Conservation (phyloP, 2,113 vertebrate species). For the Planiliza haematocheilus region DNA sequence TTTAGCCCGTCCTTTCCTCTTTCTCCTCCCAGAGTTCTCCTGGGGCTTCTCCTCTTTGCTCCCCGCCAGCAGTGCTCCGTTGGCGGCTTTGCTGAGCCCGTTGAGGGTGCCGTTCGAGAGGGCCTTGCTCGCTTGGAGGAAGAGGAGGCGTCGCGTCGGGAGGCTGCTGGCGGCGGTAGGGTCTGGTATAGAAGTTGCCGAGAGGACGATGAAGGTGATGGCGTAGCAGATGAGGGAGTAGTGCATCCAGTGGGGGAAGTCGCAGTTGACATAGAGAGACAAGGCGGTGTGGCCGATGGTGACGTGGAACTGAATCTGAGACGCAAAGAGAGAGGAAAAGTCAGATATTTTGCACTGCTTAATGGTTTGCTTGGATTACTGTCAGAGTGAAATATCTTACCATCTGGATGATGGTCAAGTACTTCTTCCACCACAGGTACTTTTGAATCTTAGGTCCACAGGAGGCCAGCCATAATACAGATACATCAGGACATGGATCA, state of each 20-base stretch:
- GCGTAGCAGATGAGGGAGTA: slow-evolving; percentile 97
- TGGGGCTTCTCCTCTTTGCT: slow-evolving; percentile 89
- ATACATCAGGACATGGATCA: slow-evolving; percentile 98
- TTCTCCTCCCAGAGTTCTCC: slow-evolving; percentile 88
- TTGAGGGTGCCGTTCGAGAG: slow-evolving; percentile 88
- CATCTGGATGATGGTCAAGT: slow-evolving; percentile 97
- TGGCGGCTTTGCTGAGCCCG: slow-evolving; percentile 88
- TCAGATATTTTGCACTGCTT: not conserved
- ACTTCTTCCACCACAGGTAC: slow-evolving; percentile 99
- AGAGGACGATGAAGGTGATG: slow-evolving; percentile 97
- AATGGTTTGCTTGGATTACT: slow-evolving; percentile 1
- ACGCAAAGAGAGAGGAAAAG: slow-evolving; percentile 42
- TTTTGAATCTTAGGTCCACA: slow-evolving; percentile 98
- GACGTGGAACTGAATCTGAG: slow-evolving; percentile 96
- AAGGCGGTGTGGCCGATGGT: slow-evolving; percentile 97
- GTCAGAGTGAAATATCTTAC: slow-evolving; percentile 77
- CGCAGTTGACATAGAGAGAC: slow-evolving; percentile 98
- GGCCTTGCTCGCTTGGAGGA: slow-evolving; percentile 85
- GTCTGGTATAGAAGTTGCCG: slow-evolving; percentile 99
- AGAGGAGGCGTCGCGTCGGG: slow-evolving; percentile 75
- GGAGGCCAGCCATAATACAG: slow-evolving; percentile 96
- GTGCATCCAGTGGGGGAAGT: slow-evolving; percentile 99
- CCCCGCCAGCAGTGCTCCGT: slow-evolving; percentile 81
- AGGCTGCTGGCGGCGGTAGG: slow-evolving; percentile 93
- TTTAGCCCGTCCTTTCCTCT: slow-evolving; percentile 95